A percentile compares a stretch with the other conserved stretches of the same genome.
Evolutionary conservation across 2,113 vertebrate species (phyloP).

Genomic region (Muntiacus muntjak): DNA sequence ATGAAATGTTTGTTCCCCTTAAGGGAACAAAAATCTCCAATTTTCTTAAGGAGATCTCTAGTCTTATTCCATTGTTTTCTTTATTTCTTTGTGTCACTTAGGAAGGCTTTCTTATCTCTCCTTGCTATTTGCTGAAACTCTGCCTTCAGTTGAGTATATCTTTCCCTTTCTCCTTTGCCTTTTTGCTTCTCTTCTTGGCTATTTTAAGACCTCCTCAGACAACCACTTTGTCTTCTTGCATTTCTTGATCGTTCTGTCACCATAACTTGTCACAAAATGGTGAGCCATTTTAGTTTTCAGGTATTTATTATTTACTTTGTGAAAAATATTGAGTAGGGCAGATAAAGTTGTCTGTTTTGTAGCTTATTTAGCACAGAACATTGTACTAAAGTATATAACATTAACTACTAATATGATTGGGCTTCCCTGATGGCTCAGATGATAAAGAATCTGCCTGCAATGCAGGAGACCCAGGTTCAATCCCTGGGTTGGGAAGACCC

Average conservation of each 20-base stretch:
- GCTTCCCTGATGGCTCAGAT: not conserved
- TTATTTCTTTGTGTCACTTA: not conserved
- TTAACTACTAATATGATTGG: not conserved
- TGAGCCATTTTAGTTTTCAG: not conserved
- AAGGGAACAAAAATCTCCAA: not conserved
- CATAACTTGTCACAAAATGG: not conserved
- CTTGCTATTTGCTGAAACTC: not conserved
- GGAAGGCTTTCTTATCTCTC: not conserved
- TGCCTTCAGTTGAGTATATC: not conserved
- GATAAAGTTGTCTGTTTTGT: not conserved
- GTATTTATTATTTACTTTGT: conserved; percentile 26
- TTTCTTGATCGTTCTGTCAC: not conserved
- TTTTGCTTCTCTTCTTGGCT: not conserved
- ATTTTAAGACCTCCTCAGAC: not conserved
- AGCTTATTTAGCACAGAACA: not conserved
- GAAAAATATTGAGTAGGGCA: not conserved
- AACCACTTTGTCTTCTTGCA: not conserved
- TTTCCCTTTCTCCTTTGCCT: not conserved
- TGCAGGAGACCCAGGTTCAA: not conserved
- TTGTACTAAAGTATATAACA: not conserved
- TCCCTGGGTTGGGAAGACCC: not conserved
- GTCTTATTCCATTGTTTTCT: not conserved
- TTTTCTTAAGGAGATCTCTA: not conserved
- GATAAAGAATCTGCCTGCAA: not conserved
- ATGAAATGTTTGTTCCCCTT: not conserved